Conservation (phyloP, 1,140 invertebrate species). For the Macrocentrus cingulum region DNA sequence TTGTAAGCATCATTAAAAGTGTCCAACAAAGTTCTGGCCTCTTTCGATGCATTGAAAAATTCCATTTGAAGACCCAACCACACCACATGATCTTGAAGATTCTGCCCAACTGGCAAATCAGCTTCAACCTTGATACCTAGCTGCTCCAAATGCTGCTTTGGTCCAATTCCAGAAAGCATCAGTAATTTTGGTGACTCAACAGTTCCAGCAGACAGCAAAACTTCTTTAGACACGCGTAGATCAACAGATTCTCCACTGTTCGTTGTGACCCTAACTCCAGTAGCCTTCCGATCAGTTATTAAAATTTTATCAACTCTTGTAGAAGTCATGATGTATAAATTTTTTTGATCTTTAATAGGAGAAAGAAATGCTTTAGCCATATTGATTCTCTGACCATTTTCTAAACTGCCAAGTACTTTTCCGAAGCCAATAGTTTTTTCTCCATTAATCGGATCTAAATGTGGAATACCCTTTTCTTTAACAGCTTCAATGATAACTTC, state of each 20-base stretch:
- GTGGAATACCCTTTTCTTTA: slow-evolving; percentile 51
- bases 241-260: slow-evolving; percentile 47
- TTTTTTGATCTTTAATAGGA: slow-evolving; percentile 62
- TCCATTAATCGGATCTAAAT: slow-evolving; percentile 46
- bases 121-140: slow-evolving; percentile 60
- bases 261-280: slow-evolving; percentile 55
- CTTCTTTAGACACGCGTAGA: slow-evolving; percentile 62
- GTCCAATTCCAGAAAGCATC: slow-evolving; percentile 75
- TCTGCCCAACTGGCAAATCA: slow-evolving; percentile 66
- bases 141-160: slow-evolving; percentile 59
- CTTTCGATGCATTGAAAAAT: neutral
- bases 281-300: slow-evolving; percentile 29
- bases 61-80: slow-evolving; percentile 43
- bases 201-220: slow-evolving; percentile 67
- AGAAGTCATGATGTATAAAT: slow-evolving; percentile 70
- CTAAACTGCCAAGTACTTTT: slow-evolving; percentile 51
- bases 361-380: slow-evolving; percentile 66
- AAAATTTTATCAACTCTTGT: slow-evolving; percentile 39
- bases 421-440: slow-evolving; percentile 59
- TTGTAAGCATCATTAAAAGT: slow-evolving; percentile 38
- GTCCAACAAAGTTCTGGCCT: neutral
- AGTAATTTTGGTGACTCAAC: slow-evolving; percentile 66
- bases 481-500: slow-evolving; percentile 51
- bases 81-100: slow-evolving; percentile 68
- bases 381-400: slow-evolving; percentile 65